Evolutionary conservation across 2,797 vertebrate genomes (phyloP), one percentile per base, ranked within the genome.

Genomic region (Sternotherus odoratus): DNA sequence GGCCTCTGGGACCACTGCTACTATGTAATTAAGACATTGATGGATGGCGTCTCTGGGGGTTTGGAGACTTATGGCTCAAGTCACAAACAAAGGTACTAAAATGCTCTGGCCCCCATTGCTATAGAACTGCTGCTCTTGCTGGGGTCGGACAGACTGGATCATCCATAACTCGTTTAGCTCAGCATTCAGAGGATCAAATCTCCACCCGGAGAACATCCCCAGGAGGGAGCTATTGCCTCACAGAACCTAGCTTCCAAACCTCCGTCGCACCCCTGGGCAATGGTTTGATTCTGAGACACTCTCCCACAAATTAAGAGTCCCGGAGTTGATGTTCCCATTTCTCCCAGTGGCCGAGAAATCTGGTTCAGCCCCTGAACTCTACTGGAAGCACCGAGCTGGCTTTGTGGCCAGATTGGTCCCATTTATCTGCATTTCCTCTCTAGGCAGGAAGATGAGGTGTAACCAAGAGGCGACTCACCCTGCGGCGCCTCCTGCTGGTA

Each of bases 21-120:
- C 86, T 85, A 91, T 82, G 51, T 92, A 89, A 96, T 95, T 83
- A 86, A 94, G 87, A 87, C 85, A 85, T 46, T 51, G 43, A 3
- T 30, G 3, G 16, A 57, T 8, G 5, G 26, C 2, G 17, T 53
- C 48, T 86, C 92, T 50, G 53, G 0, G 21, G 92, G 49, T 57
- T 10, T 66, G 85, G 4, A 36, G 57, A 80, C 57, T 3, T 0
- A 26, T 4, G 36, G 51, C 24, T 89, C 23, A 15, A 48, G 74
- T 82, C 66, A 81, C 92, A 96, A 83, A 88, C 28, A 39, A 88
- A 95, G 50, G 46, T 48, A n/a, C 66, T 46, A 49, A 81, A 85
- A 72, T 2, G 3, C 50, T 78, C 16, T 77, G 74, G 36, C 86
- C n/a, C 33, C 43, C 0, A 0, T 6, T 0, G 4, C 46, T 57